These are phyloP conservation scores for Prolemur simus DNA, from an alignment of 2,113 vertebrate genomes.

Conservation along the genomic window DNA sequence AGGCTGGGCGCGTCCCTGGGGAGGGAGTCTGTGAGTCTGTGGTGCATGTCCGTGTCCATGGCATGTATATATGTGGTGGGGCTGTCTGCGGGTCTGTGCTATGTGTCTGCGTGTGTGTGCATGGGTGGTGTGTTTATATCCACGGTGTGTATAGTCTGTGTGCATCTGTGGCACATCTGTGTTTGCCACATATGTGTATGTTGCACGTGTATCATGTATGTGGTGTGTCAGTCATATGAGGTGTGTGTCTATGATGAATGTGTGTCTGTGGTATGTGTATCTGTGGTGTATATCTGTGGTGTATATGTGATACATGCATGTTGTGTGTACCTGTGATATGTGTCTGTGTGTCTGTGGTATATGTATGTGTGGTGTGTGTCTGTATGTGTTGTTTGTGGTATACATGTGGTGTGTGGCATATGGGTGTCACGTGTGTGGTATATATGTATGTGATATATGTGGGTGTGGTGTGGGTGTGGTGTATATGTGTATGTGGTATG, in stretches of 20 bases:
- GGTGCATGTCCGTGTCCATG: neutral
- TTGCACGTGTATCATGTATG: neutral
- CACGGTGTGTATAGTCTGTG: neutral
- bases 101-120: neutral
- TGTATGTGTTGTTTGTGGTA: neutral
- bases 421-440: too few species aligned
- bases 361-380: neutral
- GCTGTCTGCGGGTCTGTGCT: neutral
- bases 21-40: too few species aligned
- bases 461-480: neutral
- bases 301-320: neutral
- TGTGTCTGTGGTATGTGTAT: neutral
- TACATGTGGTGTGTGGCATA: neutral
- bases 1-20: neutral
- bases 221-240: neutral
- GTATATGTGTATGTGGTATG: neutral
- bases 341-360: neutral
- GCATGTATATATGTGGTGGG: neutral
- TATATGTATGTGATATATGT: neutral
- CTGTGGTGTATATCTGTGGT: neutral
- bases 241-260: neutral
- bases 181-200: neutral
- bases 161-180: neutral
- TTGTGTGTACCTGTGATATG: neutral
- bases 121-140: neutral